Base-by-base conservation (phyloP, 2,797 vertebrate genomes). In the Sebastes steindachneri region DNA sequence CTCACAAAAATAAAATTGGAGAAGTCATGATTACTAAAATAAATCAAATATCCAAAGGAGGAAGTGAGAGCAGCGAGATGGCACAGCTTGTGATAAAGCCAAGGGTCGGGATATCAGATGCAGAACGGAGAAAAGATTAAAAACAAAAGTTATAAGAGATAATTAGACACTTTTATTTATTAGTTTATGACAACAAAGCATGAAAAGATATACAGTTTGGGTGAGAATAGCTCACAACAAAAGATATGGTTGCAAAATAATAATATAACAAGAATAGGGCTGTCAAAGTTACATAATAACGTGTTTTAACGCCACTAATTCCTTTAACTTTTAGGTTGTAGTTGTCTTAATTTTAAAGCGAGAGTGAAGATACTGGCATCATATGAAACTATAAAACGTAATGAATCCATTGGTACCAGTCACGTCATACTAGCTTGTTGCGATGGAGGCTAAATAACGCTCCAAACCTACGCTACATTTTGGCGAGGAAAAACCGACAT, bases 11-110 rank as follows among this genome's bases (percentile, higher is more conserved):
- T 41, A 75, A 53, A 77, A 69, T 17, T 76, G 23, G 48, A 72
- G 78, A 88, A 82, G 64, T 73, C 0, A 3, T 25, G 2, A 26
- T 10, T 1, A 12, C 57, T 65, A 53, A 81, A 76, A 79, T 76
- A 26, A 19, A 37, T 65, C 1, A 4, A 8, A 59, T 12, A 28
- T 7, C 19, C 1, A 6, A 58, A 80, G 5, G 25, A 31, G 67
- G 80, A 83, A 81, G 59, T 25, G 53, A 59, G 28, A 68, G 25
- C 45, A 67, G 19, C 7, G 12, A 5, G 14, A 2, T 10, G 10
- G 5, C 4, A 77, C 23, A 69, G 2, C 12, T 10, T n/a, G 17
- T 12, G 2, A 10, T n/a, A 37, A 48, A 29, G 35, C 3, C 12
- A 2, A 35, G 28, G 19, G 14, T 17, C 2, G 1, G 21, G 57